Conservation (phyloP, 2,797 vertebrate species). For the Scomberomorus guttatus region DNA sequence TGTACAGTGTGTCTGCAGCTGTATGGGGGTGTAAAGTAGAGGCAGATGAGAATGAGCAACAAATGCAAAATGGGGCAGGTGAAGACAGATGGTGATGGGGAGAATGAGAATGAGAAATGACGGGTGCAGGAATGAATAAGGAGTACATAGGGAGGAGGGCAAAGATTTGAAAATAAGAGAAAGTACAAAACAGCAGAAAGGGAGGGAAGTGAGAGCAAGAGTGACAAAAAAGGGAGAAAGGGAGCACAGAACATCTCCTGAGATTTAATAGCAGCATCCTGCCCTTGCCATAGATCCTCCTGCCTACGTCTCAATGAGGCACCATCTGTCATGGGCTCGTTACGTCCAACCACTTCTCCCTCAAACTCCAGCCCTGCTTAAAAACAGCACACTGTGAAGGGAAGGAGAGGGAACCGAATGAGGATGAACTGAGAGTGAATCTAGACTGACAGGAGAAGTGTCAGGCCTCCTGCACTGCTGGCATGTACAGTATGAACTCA, state of each 20-base stretch:
- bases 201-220: conserved; percentile 26
- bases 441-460: conserved; percentile 20
- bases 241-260: conserved; percentile 60
- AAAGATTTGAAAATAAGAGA: conserved; percentile 34
- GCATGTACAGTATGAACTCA: conserved; percentile 15
- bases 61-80: conserved; percentile 2
- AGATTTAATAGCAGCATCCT: conserved; percentile 69
- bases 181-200: conserved; percentile 26
- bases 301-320: conserved; percentile 66
- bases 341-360: conserved; percentile 53
- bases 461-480: conserved; percentile 3
- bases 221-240: conserved; percentile 25
- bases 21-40: not conserved
- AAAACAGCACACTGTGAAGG: conserved; percentile 11
- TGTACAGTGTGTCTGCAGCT: not conserved
- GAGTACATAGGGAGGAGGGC: conserved; percentile 8
- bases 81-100: conserved; percentile 14
- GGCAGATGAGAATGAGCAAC: conserved; percentile 7
- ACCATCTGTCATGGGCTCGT: conserved; percentile 71
- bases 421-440: conserved; percentile 32
- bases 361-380: conserved; percentile 31
- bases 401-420: conserved; percentile 11
- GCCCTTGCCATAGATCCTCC: conserved; percentile 62
- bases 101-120: conserved; percentile 9
- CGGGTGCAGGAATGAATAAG: conserved; percentile 18